Percentiles rank a stretch among this genome's conserved stretches.
phyloP scores from a whole-genome alignment of 2,888 invertebrate genomes.

The Sicus ferrugineus region DNA sequence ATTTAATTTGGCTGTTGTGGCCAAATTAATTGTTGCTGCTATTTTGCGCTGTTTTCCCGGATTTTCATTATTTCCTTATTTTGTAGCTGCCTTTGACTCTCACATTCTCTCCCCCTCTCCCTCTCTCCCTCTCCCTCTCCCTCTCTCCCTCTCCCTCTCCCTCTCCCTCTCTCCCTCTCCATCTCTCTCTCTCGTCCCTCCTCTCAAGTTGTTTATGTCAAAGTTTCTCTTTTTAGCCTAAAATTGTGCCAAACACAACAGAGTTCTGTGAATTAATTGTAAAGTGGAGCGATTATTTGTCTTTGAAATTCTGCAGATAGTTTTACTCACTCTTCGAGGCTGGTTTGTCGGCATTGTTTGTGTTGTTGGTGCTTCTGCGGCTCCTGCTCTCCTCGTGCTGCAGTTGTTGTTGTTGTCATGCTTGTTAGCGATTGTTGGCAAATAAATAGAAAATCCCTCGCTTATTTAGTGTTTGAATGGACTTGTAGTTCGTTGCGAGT shows the following conservation, averaged over 20 bases:
- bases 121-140: background rate
- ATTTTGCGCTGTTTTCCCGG: background rate
- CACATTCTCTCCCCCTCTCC: background rate
- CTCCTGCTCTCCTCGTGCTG: background rate
- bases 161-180: background rate
- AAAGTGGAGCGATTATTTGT: slow-evolving; percentile 14
- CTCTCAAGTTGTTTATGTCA: too few species aligned
- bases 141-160: background rate
- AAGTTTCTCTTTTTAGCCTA: background rate
- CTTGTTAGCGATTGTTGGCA: slow-evolving; percentile 6
- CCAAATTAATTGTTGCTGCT: background rate
- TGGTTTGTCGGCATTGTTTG: background rate
- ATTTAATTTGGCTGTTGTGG: too few species aligned
- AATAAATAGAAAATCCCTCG: background rate
- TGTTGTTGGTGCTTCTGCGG: background rate
- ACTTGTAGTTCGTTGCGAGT: background rate
- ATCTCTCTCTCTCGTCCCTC: background rate
- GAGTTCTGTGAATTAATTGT: slow-evolving; percentile 15
- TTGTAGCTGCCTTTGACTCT: background rate
- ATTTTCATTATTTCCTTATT: too few species aligned
- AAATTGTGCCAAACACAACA: slow-evolving; percentile 19
- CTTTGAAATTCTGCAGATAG: slow-evolving; percentile 22
- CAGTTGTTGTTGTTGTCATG: background rate
- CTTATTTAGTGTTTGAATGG: slow-evolving; percentile 1
- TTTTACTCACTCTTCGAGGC: too few species aligned